Percentiles rank a stretch among this genome's conserved stretches.
Evolutionary conservation across 2,797 vertebrate genomes (phyloP).

Genomic region (Petrocephalus sullivani): DNA sequence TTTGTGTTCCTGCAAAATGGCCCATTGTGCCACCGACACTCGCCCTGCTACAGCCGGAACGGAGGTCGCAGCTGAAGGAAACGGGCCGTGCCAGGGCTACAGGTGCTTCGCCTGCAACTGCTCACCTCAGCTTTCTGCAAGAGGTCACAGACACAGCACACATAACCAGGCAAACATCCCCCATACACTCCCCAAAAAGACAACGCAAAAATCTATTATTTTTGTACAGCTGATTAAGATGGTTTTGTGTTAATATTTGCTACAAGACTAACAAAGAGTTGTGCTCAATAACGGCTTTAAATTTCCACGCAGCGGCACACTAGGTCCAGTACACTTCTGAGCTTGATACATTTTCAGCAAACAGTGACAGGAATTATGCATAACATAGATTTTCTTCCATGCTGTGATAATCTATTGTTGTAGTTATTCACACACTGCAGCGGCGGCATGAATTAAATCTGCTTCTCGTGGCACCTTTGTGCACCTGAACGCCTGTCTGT

Average conservation of each 20-base stretch:
- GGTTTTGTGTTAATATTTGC: background rate
- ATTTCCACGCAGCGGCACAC: background rate
- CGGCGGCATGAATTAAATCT: background rate
- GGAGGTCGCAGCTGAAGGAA: background rate
- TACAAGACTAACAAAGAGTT: too few relatives aligned
- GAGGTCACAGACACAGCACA: background rate
- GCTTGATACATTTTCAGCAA: background rate
- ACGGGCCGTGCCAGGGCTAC: background rate
- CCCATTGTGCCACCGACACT: constrained; percentile 8
- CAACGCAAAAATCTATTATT: background rate
- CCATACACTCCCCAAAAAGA: background rate
- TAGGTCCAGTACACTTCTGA: background rate
- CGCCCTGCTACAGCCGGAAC: background rate
- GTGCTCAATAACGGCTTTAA: too few relatives aligned
- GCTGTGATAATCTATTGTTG: background rate
- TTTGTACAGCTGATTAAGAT: background rate
- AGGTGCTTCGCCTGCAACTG: background rate
- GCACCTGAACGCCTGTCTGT: background rate
- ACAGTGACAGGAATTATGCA: background rate
- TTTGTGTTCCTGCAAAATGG: constrained; percentile 49
- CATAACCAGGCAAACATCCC: background rate
- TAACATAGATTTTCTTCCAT: background rate
- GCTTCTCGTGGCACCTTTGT: background rate
- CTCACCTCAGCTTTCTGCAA: background rate
- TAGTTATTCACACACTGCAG: background rate